Conservation (phyloP, 2,888 invertebrate species). For the Dynastes grantii region DNA sequence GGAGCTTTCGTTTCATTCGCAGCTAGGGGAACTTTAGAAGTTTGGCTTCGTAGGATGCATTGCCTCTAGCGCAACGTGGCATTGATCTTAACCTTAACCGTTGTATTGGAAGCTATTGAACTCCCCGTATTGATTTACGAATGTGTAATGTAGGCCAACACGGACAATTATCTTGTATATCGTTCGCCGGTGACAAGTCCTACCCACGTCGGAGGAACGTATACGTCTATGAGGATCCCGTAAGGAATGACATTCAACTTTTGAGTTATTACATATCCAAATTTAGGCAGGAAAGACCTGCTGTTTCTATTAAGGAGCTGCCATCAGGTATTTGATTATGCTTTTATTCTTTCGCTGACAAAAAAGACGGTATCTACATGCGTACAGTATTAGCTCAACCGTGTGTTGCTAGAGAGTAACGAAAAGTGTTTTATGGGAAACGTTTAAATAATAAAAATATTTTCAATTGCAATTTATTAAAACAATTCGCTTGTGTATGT, state of each 20-base stretch:
- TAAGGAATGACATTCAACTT: slow-evolving; percentile 89
- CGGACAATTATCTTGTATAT: slow-evolving; percentile 87
- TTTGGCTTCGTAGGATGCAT: slow-evolving; percentile 20
- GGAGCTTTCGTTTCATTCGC: slow-evolving; percentile 12
- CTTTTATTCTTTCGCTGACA: slow-evolving; percentile 27
- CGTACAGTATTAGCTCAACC: neutral
- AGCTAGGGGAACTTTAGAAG: neutral
- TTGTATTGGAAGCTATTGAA: slow-evolving; percentile 6
- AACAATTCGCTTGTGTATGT: too few species aligned
- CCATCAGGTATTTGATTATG: slow-evolving; percentile 53
- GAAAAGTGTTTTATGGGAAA: neutral
- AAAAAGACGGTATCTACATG: slow-evolving; percentile 16
- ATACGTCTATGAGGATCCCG: slow-evolving; percentile 79
- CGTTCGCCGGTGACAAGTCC: slow-evolving; percentile 86
- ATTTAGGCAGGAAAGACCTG: slow-evolving; percentile 71
- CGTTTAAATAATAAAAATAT: too few species aligned
- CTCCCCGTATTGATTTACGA: slow-evolving; percentile 23
- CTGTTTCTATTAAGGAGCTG: slow-evolving; percentile 58
- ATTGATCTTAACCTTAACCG: slow-evolving; percentile 34
- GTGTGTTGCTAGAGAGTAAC: slow-evolving; percentile 21
- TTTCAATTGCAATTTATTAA: too few species aligned
- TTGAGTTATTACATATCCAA: slow-evolving; percentile 91
- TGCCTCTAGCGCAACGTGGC: slow-evolving; percentile 13
- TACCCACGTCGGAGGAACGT: slow-evolving; percentile 81
- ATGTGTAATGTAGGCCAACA: slow-evolving; percentile 74